Evolutionary conservation across 2,797 vertebrate species (phyloP), one percentile per base, ranked within the genome.

Genomic region (Staurois parvus): DNA sequence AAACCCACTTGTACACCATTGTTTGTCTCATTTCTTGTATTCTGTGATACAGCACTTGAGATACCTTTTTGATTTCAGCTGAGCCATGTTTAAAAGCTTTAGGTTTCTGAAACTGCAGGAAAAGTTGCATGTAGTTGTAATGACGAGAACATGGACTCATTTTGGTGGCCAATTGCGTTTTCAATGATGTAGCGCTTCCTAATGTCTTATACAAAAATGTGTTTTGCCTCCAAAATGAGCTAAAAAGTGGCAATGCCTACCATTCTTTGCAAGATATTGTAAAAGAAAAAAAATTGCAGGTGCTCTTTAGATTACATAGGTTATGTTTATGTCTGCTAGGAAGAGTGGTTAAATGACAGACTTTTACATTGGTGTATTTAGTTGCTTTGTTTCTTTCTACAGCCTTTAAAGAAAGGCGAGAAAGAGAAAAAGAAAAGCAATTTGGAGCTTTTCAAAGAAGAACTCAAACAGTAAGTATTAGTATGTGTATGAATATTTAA

Each of bases 391-490:
- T 11, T 26, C 34, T 90, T 91, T 92, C 40, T 72, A n/a, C n/a
- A 99, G 98, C 89, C 95, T 88, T 86, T 93, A 83, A 99, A 99
- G 93, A 99, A 98, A 91, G 89, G 82, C 86, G 98, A 99, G 89
- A 99, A 99, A 90, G 98, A 99, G 92, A 99, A 99, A 95, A 99
- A 99, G 93, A 99, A 99, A 92, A 99, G 98, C 90, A 99, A 99
- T 93, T 93, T 99, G 94, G 98, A 99, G 90, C 97, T 99, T 79
- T 99, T 99, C 85, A 99, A 99, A 93, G 98, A 99, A 95, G 98
- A 99, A 93, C 92, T 99, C 56, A 99, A 99, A 91, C 97, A 99
- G 98, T 99, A 95, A 93, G 97, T 94, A 88, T 7, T 56, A 1
- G 13, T 52, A 5, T 19, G 48, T 21, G 19, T 21, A 21, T 52